phyloP scores from a whole-genome alignment of 2,797 vertebrate genomes.

The Ceryle rudis region DNA sequence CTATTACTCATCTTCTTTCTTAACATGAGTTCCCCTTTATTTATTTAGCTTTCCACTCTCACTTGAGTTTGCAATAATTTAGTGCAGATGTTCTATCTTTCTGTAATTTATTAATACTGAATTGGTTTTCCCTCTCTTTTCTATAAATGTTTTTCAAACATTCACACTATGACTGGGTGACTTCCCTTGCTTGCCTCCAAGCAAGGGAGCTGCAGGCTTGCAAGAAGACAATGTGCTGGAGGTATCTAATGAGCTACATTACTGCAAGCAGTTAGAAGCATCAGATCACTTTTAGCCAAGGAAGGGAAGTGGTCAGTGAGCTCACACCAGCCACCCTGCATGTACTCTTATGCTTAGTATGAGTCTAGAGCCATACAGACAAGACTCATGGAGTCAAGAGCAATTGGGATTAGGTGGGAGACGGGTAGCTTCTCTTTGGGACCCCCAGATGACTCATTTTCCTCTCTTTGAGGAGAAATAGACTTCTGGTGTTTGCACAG shows the following conservation, averaged over 20 bases:
- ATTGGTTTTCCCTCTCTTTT: neutral
- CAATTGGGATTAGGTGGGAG: neutral
- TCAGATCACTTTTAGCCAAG: neutral
- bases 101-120: slow-evolving; percentile 62
- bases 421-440: neutral
- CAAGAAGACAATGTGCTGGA: neutral
- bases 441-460: neutral
- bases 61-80: slow-evolving; percentile 56
- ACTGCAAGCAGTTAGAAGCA: neutral
- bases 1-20: slow-evolving; percentile 49
- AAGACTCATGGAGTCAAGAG: neutral
- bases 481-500: neutral
- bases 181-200: neutral
- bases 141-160: slow-evolving; percentile 36
- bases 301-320: neutral
- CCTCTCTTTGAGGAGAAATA: neutral
- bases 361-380: neutral
- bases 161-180: slow-evolving; percentile 30
- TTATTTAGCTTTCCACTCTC: slow-evolving; percentile 71
- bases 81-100: slow-evolving; percentile 55
- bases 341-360: neutral
- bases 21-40: slow-evolving; percentile 29
- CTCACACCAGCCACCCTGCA: neutral
- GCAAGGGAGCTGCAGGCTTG: neutral
- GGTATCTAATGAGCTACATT: neutral